A percentile compares a stretch with the other conserved stretches of the same genome.
Evolutionary conservation across 1,140 invertebrate species (phyloP).

Genomic region (Chironomus tepperi): DNA sequence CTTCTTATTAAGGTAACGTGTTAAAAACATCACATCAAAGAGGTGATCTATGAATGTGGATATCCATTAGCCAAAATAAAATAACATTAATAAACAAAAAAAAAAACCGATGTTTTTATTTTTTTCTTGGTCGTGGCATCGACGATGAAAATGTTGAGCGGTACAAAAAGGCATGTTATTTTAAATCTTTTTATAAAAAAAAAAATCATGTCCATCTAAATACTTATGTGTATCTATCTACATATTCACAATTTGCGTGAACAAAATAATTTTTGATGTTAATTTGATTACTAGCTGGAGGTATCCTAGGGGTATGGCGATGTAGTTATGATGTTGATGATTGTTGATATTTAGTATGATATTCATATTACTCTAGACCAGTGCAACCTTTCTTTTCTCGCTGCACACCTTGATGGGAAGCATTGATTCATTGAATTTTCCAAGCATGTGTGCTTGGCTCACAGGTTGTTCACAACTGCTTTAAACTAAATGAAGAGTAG

Average conservation of each 20-base stretch:
- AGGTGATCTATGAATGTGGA: background rate
- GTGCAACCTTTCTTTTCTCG: too few species aligned
- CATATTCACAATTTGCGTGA: background rate
- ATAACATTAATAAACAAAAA: constrained; percentile 3
- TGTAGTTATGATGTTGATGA: too few species aligned
- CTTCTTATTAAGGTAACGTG: constrained; percentile 13
- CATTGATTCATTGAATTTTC: too few species aligned
- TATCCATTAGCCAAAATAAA: constrained; percentile 7
- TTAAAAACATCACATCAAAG: constrained; percentile 11
- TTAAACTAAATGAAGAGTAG: too few species aligned
- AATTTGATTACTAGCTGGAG: background rate
- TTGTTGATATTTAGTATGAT: too few species aligned
- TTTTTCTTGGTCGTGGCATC: too few species aligned
- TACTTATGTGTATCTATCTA: background rate
- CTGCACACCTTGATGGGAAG: too few species aligned
- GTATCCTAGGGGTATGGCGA: too few species aligned
- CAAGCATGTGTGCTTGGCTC: too few species aligned
- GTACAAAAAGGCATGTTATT: background rate
- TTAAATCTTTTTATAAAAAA: too few species aligned
- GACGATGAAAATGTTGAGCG: background rate
- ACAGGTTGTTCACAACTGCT: too few species aligned
- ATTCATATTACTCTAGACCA: too few species aligned
- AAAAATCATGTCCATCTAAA: background rate
- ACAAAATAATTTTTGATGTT: background rate
- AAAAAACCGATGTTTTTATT: background rate